These are phyloP conservation scores for Ferrisia virgata DNA, from an alignment of 2,888 invertebrate species.

Conservation along the genomic window DNA sequence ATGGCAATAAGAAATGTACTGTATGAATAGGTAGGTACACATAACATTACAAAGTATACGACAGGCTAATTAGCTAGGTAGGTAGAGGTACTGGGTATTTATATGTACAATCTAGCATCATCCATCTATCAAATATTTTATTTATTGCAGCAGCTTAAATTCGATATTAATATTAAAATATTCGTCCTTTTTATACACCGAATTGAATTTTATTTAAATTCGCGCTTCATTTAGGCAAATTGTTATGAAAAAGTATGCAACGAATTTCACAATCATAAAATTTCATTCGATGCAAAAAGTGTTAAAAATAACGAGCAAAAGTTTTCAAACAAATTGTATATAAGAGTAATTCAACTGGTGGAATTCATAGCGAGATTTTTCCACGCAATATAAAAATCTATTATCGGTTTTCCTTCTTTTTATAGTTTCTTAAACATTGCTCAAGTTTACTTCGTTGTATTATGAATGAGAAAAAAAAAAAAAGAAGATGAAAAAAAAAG, in stretches of 20 bases:
- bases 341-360: conserved; percentile 26
- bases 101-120: background rate
- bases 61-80: background rate
- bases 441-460: background rate
- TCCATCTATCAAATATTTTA: background rate
- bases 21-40: background rate
- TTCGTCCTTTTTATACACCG: background rate
- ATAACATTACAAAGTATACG: background rate
- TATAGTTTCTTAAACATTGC: background rate
- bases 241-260: background rate
- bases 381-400: conserved; percentile 15
- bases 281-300: background rate
- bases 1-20: background rate
- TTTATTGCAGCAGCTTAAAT: background rate
- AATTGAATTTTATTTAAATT: background rate
- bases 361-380: conserved; percentile 32
- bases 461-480: too few species aligned
- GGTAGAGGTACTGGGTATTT: too few species aligned
- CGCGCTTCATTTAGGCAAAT: conserved; percentile 2
- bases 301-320: conserved; percentile 17
- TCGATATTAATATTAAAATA: conserved; percentile 1
- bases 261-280: background rate
- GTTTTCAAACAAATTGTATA: conserved; percentile 26
- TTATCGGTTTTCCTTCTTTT: conserved; percentile 5
- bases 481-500: background rate